Conservation (phyloP, 2,113 vertebrate genomes). For the Lepus timidus region DNA sequence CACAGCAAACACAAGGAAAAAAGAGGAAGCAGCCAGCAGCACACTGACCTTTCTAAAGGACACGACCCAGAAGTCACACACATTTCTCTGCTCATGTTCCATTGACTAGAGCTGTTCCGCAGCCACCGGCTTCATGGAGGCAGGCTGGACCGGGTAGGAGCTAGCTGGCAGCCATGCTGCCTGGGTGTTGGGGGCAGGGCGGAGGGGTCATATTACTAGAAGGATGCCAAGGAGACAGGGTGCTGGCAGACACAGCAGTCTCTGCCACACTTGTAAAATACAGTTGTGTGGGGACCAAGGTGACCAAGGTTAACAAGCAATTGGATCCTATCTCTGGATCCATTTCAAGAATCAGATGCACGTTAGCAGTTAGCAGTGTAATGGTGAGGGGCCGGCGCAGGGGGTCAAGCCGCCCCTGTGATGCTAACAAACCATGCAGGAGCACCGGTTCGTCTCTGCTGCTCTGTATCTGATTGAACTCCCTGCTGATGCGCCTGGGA, state of each 20-base stretch:
- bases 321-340: not conserved
- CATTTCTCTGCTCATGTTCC: conserved; percentile 25
- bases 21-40: not conserved
- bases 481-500: too few relatives aligned
- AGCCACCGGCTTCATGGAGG: not conserved
- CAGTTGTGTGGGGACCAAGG: not conserved
- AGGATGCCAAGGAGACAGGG: not conserved
- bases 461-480: too few relatives aligned
- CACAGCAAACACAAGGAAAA: conserved; percentile 18
- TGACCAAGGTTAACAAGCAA: not conserved
- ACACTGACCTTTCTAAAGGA: conserved; percentile 45
- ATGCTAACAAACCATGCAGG: too few relatives aligned
- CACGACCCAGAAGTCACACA: conserved; percentile 52
- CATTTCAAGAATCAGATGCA: not conserved
- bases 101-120: not conserved
- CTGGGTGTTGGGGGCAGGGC: not conserved
- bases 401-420: too few relatives aligned
- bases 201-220: not conserved
- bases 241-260: not conserved
- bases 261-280: conserved; percentile 39
- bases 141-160: not conserved
- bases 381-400: not conserved
- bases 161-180: not conserved
- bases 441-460: too few relatives aligned
- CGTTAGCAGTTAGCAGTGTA: not conserved